phyloP scores from a whole-genome alignment of 2,888 invertebrate genomes.

The Tiliacea citrago region DNA sequence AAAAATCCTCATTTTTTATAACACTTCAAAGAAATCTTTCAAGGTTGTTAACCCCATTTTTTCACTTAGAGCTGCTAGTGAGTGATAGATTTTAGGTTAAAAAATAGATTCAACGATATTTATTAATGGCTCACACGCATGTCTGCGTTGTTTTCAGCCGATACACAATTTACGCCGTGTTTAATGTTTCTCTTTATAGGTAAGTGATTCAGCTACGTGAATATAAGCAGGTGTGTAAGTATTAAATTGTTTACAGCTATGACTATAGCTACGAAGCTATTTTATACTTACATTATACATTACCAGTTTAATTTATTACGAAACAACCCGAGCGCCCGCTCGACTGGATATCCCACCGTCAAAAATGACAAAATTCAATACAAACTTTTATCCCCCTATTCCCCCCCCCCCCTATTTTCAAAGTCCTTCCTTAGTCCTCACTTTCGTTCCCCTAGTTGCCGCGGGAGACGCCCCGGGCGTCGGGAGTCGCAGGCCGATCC shows the following conservation, averaged over 20 bases:
- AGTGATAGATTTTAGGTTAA: constrained; percentile 62
- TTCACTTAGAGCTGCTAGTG: constrained; percentile 58
- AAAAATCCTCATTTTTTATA: not conserved
- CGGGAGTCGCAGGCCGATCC: too few species aligned
- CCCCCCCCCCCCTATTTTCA: too few species aligned
- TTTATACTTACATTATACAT: constrained; percentile 1
- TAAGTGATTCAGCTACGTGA: constrained; percentile 45
- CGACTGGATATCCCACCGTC: too few species aligned
- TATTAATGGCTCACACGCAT: constrained; percentile 44
- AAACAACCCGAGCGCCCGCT: not conserved
- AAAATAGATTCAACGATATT: constrained; percentile 46
- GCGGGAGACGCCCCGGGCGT: too few species aligned
- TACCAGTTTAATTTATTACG: not conserved
- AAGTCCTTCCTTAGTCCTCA: too few species aligned
- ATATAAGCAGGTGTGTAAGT: constrained; percentile 52
- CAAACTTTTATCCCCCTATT: too few species aligned
- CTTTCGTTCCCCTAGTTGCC: too few species aligned
- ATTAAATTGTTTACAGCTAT: constrained; percentile 31
- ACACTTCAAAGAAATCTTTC: not conserved
- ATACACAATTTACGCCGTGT: constrained; percentile 44
- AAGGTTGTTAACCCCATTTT: constrained; percentile 48
- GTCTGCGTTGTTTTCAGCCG: constrained; percentile 44
- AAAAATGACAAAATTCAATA: too few species aligned
- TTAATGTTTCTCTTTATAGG: constrained; percentile 53
- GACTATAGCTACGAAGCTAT: constrained; percentile 29